Evolutionary conservation across 2,797 vertebrate genomes (phyloP).

Genomic region (Salarias fasciatus): DNA sequence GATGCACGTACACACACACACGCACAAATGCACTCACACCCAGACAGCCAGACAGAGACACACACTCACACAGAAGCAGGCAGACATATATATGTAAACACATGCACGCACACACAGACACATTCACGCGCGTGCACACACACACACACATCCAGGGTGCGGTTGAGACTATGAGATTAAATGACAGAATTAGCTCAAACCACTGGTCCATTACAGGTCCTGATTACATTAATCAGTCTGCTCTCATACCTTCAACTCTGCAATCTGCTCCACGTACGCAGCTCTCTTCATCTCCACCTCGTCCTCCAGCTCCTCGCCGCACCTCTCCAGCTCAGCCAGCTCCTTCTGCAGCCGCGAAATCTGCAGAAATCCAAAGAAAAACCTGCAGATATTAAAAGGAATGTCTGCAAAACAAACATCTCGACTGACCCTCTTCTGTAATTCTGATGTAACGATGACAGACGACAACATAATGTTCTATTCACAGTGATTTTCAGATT

Average conservation of each 20-base stretch:
- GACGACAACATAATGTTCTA: neutral
- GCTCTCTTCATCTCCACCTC: conserved; percentile 69
- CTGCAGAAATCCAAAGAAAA: conserved; percentile 48
- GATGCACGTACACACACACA: no score
- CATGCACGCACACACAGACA: neutral
- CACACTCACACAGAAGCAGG: neutral
- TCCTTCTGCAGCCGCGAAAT: conserved; percentile 72
- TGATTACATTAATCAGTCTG: conserved; percentile 42
- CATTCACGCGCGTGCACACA: neutral
- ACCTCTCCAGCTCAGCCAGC: conserved; percentile 68
- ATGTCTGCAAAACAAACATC: neutral
- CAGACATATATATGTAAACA: no score
- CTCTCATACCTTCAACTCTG: conserved; percentile 76
- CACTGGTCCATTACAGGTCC: conserved; percentile 35
- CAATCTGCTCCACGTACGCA: conserved; percentile 70
- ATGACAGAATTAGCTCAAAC: conserved; percentile 46
- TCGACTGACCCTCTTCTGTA: neutral
- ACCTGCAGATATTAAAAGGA: no score
- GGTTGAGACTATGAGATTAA: conserved; percentile 20
- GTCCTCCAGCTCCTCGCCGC: conserved; percentile 71
- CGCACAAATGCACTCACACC: no score
- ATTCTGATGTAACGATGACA: neutral
- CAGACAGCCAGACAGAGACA: neutral
- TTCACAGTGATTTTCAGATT: neutral
- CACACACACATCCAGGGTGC: conserved; percentile 13